Base-by-base conservation (phyloP, 1,140 invertebrate genomes). In the Drosophila mojavensis region DNA sequence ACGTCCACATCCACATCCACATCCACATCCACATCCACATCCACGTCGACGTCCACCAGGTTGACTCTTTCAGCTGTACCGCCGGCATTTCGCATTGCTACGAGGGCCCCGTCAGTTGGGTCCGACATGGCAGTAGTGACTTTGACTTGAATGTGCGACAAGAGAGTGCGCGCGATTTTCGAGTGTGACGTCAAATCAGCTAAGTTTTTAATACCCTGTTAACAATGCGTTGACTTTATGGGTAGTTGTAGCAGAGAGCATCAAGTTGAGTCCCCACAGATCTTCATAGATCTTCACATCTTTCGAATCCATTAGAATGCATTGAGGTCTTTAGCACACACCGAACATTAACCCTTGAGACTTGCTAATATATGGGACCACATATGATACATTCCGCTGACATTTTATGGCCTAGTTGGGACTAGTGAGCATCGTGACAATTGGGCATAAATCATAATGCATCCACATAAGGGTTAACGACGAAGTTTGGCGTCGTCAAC, bases 141-240 rank as follows among this genome's bases (percentile, higher is more conserved):
- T 82, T 77, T 88, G 75, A 86, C 75, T 86, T 76, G 65, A 71
- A 67, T 62, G 75, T 65, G 60, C 58, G 61, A 63, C 24, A 63
- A 39, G 33, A 48, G 15, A 55, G 63, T 55, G 43, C 56, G 55
- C 62, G 64, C 81, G 82, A 81, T 75, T 82, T 82, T 88, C 72
- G 79, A 86, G 83, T 77, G 79, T 76, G 69, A 76, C 83, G 79
- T 86, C 83, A 83, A 86, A 82, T 83, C 79, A 82, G 78, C 83
- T 64, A 74, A 85, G 75, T 75, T 81, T 79, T 78, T 76, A 47
- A 55, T 36, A 55, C 53, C 53, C 53, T 55, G 53, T 30, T 17
- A 55, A 15, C 30, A 4, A 1, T 20, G 7, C 1, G 7, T 5
- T 11, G 53, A 11, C 15, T 15, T 17, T 4, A 36, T 55, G 15